Conservation (phyloP, 2,113 vertebrate species). For the Tragelaphus imberbis region DNA sequence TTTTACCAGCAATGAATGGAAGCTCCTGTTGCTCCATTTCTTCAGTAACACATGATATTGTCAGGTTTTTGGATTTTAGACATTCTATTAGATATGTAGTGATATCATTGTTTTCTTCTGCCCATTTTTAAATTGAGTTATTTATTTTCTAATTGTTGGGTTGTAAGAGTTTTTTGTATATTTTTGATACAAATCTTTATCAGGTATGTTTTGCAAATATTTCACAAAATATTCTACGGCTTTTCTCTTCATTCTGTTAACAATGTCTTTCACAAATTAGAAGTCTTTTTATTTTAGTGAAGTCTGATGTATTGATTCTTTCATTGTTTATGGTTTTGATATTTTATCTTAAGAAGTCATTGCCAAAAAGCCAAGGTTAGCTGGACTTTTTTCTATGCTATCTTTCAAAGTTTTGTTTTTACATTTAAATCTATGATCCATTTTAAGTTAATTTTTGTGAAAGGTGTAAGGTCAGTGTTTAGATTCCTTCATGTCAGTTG, state of each 20-base stretch:
- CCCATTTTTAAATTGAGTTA: background rate
- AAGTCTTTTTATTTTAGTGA: background rate
- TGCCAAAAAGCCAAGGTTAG: background rate
- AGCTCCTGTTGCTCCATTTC: background rate
- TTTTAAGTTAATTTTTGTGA: slow-evolving; percentile 4
- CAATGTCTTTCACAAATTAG: background rate
- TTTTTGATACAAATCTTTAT: background rate
- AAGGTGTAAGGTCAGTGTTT: background rate
- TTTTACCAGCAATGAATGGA: background rate
- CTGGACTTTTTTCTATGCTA: background rate
- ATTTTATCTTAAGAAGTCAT: background rate
- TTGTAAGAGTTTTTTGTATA: background rate
- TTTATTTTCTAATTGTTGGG: background rate
- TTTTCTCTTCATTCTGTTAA: background rate
- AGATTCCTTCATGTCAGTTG: background rate
- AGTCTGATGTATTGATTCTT: background rate
- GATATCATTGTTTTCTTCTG: background rate
- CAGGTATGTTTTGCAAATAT: background rate
- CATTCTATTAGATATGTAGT: background rate
- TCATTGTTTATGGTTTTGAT: background rate
- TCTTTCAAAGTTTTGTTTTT: background rate
- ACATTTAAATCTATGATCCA: background rate
- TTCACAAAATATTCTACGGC: background rate
- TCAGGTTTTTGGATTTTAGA: background rate
- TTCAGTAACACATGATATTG: background rate